Base-by-base conservation (phyloP, 2,113 vertebrate species). In the Zosterops pallidus region DNA sequence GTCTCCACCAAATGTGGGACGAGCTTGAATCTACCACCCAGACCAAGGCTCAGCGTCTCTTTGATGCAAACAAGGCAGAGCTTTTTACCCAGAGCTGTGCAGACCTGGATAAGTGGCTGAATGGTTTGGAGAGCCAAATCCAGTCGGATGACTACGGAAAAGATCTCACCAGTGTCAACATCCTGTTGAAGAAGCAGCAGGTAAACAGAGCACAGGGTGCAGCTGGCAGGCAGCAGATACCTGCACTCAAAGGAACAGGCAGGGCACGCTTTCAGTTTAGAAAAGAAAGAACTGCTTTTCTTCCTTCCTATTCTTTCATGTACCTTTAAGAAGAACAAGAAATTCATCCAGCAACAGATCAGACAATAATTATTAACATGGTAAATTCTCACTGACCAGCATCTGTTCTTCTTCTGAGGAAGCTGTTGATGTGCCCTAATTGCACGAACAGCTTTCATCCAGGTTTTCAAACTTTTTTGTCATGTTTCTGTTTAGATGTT, bases 81-180 rank as follows among this genome's bases (percentile, higher is more conserved):
- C 98, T 99, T 62, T 99, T 99, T 92, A 99, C 99, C 6, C 99
- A 99, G 97, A 99, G 99, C 98, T 99, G 99, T 68, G 98, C 99
- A 8, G 99, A 99, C 89, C 97, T 99, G 59, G 99, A 99, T 97
- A 99, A 99, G 91, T 99, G 99, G 99, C 97, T 99, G 68, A 98
- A 97, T 1, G 98, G 99, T 60, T 95, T 99, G 59, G 99, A 99
- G 97, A 98, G 98, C n/a, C 99, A 99, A 96, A 99, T 99, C 92
- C 98, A 99, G 80, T 99, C 99, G 0, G 99, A 99, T 1, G 99
- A 99, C 97, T 99, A 99, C 0, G 99, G 99, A 88, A 99, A 99
- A 91, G 99, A 99, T 92, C 98, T 99, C 94, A 99, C 99, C 95
- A 99, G 99, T 1, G 99, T 99, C 96, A 99, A 98, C 97, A 99